Evolutionary conservation across 2,797 vertebrate species (phyloP), one percentile per base, ranked within the genome.

Genomic region (Sebastes iracundus): DNA sequence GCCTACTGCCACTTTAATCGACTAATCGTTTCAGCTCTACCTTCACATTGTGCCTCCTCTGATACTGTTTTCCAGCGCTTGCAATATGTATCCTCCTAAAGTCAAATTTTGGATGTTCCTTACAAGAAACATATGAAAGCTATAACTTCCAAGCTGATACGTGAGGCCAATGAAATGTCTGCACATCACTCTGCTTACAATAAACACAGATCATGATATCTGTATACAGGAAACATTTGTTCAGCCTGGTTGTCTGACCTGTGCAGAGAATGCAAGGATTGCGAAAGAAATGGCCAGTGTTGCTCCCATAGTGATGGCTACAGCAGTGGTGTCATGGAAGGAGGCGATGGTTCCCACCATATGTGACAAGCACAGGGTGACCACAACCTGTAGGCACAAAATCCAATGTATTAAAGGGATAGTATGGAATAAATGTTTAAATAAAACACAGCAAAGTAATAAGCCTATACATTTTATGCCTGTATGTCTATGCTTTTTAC

Each of bases 301-400:
- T 52, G 92, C 93, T 74, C 95, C 97, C 69, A 98, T 96, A 0
- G 97, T 96, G 90, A 99, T 96, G 82, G 97, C 85, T 53, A 98
- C 97, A 0, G 96, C 92, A 0, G 93, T 89, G 0, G 97, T 97
- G 87, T 97, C 6, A 4, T 97, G 96, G 92, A 94, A 97, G 67
- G 97, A 97, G 89, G 97, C 97, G 0, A 97, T 91, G 82, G 97
- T 96, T 59, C 97, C 98, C 81, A 96, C 96, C 97, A 98, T 95
- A 95, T 97, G 97, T 2, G 97, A 98, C 69, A 98, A 88, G 85
- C 95, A 97, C 79, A 97, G 0, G 0, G 97, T 98, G 74, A 97
- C 93, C 73, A 97, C 73, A 0, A 90, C 94, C 97, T 98, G 93
- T 0, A 49, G 22, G 30, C 27, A 90, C 33, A 78, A 62, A 49